Evolutionary conservation across 2,888 invertebrate genomes (phyloP), one percentile per base, ranked within the genome.

Genomic region (Bombyx huttoni): DNA sequence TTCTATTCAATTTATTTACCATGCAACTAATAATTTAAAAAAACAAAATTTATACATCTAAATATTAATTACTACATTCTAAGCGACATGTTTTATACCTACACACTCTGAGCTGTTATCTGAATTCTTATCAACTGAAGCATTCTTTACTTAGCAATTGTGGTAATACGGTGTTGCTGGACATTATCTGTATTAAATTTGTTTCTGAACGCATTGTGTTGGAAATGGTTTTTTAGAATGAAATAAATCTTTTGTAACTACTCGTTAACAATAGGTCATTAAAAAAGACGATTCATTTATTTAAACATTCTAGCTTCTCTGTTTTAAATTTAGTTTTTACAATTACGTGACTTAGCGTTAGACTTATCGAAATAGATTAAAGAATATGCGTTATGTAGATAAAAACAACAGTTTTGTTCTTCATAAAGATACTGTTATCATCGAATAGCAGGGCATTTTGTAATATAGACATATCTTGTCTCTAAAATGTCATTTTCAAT

Each of bases 371-470:
- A 24, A 24, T 24, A 1, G 40, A 40, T 40, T 40, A 40, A 40
- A 40, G 3, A 40, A 40, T 40, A 40, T 7, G 40, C 8, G 7
- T 40, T 40, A 40, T 40, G 8, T 10, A 40, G 40, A 53, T 48
- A 49, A 53, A 48, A 14, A 52, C 12, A 49, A 50, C 51, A 51
- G 51, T 63, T 62, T 59, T 59, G 60, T 64, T 58, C 59, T 64
- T 56, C 50, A 3, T 10, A 40, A 5, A 3, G 40, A 10, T 55
- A 58, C 50, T 48, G 53, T 49, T 54, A 52, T 10, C 12, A 40
- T 10, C 12, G 7, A 40, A 24, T 24, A 24, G 24, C 2, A 24
- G 24, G 5, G 24, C 0, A 24, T 24, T 24, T 24, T 24, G 24
- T 24, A 24, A 24, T 24, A 3, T 5, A 24, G 3, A 24, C 24